Evolutionary conservation across 1,140 invertebrate genomes (phyloP).

Genomic region (Maniola jurtina): DNA sequence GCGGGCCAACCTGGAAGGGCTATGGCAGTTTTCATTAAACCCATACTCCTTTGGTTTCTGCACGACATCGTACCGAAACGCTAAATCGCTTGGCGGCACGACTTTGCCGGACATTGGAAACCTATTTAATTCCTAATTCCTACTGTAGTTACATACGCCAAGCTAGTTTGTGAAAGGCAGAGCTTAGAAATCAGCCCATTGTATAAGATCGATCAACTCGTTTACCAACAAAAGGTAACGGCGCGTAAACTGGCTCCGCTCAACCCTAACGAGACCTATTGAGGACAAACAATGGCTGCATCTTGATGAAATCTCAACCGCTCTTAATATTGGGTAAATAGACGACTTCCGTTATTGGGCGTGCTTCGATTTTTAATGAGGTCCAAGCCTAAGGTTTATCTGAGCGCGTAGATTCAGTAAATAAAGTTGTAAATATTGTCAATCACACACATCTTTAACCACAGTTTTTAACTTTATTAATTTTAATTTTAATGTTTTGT

Average conservation of each 20-base stretch:
- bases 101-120: too few species aligned
- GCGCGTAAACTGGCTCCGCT: constrained; percentile 27
- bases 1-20: too few species aligned
- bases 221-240: constrained; percentile 26
- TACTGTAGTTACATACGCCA: neutral
- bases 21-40: too few species aligned
- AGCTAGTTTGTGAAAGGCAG: neutral
- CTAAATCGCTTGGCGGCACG: too few species aligned
- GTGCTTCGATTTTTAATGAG: constrained; percentile 7
- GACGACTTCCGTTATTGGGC: neutral
- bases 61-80: too few species aligned
- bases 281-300: constrained; percentile 32
- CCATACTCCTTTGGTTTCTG: too few species aligned
- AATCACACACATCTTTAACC: too few species aligned
- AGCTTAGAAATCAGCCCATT: constrained; percentile 27
- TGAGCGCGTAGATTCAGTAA: neutral
- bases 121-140: neutral
- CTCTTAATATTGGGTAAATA: constrained; percentile 10
- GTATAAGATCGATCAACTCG: constrained; percentile 30
- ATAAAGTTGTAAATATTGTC: too few species aligned
- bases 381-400: neutral
- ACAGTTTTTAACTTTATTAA: too few species aligned
- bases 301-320: constrained; percentile 32
- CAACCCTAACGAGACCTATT: constrained; percentile 34
- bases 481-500: too few species aligned